These are phyloP conservation scores for Rynchops niger DNA, from an alignment of 2,113 vertebrate genomes.

Conservation along the genomic window DNA sequence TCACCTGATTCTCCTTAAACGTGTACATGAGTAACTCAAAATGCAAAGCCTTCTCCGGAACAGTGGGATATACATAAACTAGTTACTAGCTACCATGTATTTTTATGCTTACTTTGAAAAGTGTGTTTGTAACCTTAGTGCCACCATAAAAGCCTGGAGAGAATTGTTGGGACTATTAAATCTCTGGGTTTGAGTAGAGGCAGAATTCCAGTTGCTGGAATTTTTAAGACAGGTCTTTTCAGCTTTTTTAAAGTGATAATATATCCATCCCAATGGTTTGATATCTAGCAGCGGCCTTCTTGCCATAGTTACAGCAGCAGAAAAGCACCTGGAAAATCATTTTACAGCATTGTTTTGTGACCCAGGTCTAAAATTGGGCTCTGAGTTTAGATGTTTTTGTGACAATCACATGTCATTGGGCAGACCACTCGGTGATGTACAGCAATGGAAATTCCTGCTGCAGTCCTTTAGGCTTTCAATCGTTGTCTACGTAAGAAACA, in stretches of 20 bases:
- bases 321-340: neutral
- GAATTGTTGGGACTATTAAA: neutral
- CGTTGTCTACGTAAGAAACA: neutral
- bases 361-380: neutral
- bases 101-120: neutral
- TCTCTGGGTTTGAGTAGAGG: neutral
- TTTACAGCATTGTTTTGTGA: neutral
- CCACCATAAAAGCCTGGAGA: neutral
- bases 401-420: neutral
- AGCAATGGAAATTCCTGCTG: neutral
- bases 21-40: neutral
- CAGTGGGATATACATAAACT: neutral
- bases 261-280: neutral
- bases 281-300: neutral
- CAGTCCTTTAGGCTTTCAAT: neutral
- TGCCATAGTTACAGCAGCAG: neutral
- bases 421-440: neutral
- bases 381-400: neutral
- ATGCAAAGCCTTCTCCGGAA: neutral
- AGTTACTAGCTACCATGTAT: neutral
- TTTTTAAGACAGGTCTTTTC: neutral
- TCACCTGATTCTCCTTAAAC: neutral
- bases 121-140: neutral
- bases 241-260: neutral
- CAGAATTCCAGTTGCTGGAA: neutral